These are phyloP conservation scores for Melipona quadrifasciata DNA, from an alignment of 1,140 invertebrate genomes.

Conservation along the genomic window DNA sequence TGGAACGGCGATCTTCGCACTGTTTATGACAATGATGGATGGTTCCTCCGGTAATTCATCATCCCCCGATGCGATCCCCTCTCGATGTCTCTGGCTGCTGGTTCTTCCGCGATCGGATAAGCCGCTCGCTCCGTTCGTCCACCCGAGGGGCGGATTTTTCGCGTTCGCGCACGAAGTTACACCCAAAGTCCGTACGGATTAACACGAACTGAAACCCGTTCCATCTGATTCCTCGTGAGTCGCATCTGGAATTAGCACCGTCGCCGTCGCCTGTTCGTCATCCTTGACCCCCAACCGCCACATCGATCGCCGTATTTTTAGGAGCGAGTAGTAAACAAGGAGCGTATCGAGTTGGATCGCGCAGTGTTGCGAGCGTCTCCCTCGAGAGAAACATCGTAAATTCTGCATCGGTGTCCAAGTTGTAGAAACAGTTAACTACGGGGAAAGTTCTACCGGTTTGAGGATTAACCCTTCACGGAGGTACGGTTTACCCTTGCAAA, in stretches of 20 bases:
- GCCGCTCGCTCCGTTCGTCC: too few species aligned
- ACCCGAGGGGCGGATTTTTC: neutral
- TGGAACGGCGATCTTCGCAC: slow-evolving; percentile 17
- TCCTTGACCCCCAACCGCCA: slow-evolving; percentile 6
- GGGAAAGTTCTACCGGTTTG: neutral
- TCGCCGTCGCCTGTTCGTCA: neutral
- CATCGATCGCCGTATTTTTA: slow-evolving; percentile 23
- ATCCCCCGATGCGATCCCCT: neutral
- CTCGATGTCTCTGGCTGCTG: slow-evolving; percentile 6
- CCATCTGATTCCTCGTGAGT: too few species aligned
- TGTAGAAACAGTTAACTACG: neutral
- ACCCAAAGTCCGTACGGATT: neutral
- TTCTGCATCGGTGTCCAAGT: neutral
- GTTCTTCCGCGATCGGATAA: slow-evolving; percentile 21
- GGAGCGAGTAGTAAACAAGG: neutral
- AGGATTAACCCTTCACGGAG: neutral
- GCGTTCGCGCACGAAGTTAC: neutral
- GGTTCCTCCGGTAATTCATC: slow-evolving; percentile 26
- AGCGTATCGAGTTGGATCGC: neutral
- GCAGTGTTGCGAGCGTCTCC: neutral
- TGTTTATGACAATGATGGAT: slow-evolving; percentile 45
- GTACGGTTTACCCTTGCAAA: neutral
- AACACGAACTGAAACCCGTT: slow-evolving; percentile 1
- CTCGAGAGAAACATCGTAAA: neutral
- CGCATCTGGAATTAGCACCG: neutral